Base-by-base conservation (phyloP, 64 coral and sea anemone genomes). In the Catalaphyllia jardinei region DNA sequence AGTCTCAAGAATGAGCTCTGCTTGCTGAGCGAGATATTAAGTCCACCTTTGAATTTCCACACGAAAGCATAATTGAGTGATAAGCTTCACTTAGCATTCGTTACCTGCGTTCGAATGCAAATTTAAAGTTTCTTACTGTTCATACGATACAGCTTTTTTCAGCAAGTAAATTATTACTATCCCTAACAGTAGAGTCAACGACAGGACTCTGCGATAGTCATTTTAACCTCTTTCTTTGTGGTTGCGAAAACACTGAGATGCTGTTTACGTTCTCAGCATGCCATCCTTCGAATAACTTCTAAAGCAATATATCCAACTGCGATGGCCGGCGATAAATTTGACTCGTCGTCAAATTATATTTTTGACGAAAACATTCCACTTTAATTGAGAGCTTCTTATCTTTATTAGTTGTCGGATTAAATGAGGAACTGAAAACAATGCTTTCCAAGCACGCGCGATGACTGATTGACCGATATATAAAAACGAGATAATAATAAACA, bases 21-120 rank as follows among this genome's bases (percentile, higher is more conserved):
- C 15, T 57, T 57, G 15, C 54, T 12, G 54, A 9, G 54, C 10
- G 54, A 13, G 52, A 57, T 14, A 1, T 57, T 16, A 14, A 57
- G 54, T 4, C 14, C n/a, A 59, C 15, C 2, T 29, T 79, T 29
- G 1, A 79, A 17, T 79, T 59, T 81, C 35, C 57, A 19, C 30
- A 60, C 79, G 54, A 81, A 61, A 60, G 52, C 65, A 69, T 7
- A 69, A 10, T 69, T 31, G 0, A 85, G 62, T 51, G 62, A 33
- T 69, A 71, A 85, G 62, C 62, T 85, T 18, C 81, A 69, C 62
- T 25, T 85, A 30, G 31, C 80, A 83, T n/a, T 52, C 39, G n/a
- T 46, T 71, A 63, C 33, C 31, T 14, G 62, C 81, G 42, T 12
- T 51, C 38, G 22, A 71, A 83, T 83, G 80, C 80, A 83, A 83